Base-by-base conservation (phyloP, 30 jellyfish, hydroid and myxozoan species). In the Phacellophora camtschatica region DNA sequence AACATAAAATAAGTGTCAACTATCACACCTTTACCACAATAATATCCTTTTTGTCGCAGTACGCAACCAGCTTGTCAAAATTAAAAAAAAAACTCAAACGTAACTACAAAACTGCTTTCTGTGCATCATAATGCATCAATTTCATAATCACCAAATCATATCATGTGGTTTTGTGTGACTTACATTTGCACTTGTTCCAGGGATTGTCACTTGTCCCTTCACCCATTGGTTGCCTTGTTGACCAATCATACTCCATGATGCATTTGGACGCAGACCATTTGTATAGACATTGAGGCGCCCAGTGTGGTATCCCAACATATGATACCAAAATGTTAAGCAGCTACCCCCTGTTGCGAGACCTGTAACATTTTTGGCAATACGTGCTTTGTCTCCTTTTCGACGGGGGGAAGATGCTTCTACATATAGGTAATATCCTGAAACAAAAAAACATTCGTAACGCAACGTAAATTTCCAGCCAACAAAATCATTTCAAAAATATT, bases 171-270 rank as follows among this genome's bases (percentile, higher is more conserved):
- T n/a, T n/a, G n/a, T n/a, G n/a, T n/a, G n/a, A n/a, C 69, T 83
- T 72, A 86, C 96, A 54, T 30, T 66, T 18, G 83, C 92, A 4
- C 87, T 13, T 8, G 97, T 80, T 61, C 81, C 72, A 10, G 82
- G 66, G 22, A 88, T 71, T 13, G 94, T 57, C 19, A 66, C 66
- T 59, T 88, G 85, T 37, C 94, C 97, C 41, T 88, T 88, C 22
- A 54, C 72, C 97, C 97, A 88, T 61, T 66, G 80, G 66, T 80
- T 88, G 48, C 97, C 97, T 54, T 88, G 94, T 57, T 88, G 95
- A 10, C 97, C 97, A 79, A 68, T 36, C 83, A 73, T 81, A 27
- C 83, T 74, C 90, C 90, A 88, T 3, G 66, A 19, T 8, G 96
- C 22, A 23, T 54, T 74, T 32, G 35, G 55, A 9, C 76, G 77